phyloP scores from a whole-genome alignment of 2,113 vertebrate species.

The Mesoclemmys tuberculata region DNA sequence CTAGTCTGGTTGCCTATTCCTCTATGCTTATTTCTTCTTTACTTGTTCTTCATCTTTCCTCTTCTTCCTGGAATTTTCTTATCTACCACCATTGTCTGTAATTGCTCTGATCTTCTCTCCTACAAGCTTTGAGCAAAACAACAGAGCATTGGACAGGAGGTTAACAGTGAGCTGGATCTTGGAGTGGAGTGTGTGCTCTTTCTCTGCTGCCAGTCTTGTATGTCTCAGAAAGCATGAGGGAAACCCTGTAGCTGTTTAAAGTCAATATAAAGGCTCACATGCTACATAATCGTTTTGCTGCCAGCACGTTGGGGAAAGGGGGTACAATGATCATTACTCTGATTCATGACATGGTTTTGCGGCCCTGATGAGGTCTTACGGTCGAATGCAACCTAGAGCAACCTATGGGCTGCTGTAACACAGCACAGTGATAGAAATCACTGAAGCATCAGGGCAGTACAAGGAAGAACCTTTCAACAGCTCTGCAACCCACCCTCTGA shows the following conservation, averaged over 20 bases:
- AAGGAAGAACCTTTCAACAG: background rate
- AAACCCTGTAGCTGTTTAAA: background rate
- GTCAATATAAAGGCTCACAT: background rate
- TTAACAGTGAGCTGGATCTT: background rate
- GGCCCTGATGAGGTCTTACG: background rate
- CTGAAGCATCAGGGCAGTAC: background rate
- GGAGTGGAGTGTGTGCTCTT: background rate
- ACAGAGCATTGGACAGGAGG: background rate
- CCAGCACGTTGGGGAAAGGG: background rate
- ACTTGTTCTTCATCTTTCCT: background rate
- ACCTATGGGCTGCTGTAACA: background rate
- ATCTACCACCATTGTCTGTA: background rate
- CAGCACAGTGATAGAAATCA: background rate
- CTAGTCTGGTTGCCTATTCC: background rate
- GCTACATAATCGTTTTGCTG: background rate
- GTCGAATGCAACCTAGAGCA: background rate
- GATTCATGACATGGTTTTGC: background rate
- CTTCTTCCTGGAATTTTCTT: background rate
- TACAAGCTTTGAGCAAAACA: too few relatives aligned
- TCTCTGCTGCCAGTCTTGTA: background rate
- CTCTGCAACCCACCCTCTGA: background rate
- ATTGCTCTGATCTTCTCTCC: background rate
- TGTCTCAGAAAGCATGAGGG: background rate
- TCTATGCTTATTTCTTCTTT: background rate
- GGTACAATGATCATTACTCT: background rate